phyloP scores from a whole-genome alignment of 2,113 vertebrate genomes.

The Notarius quadriscutis region DNA sequence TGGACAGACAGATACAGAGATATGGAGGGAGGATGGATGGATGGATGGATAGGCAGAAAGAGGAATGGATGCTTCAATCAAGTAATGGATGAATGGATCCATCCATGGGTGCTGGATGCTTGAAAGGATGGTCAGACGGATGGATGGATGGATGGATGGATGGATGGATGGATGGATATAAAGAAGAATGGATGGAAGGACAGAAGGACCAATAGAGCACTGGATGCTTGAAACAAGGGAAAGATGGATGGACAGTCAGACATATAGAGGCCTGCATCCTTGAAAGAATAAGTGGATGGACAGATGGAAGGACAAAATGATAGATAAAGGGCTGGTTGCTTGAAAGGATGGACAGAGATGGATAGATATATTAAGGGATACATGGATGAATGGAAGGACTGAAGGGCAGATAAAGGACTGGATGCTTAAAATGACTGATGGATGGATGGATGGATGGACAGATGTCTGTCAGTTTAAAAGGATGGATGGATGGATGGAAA shows the following conservation, averaged over 20 bases:
- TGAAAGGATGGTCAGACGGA: background rate
- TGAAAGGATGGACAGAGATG: background rate
- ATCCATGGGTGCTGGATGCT: background rate
- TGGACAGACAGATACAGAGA: background rate
- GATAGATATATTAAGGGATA: background rate
- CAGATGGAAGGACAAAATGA: background rate
- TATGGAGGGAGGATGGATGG: background rate
- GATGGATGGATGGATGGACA: background rate
- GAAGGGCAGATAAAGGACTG: background rate
- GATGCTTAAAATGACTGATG: background rate
- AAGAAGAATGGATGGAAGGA: background rate
- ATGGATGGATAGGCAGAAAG: background rate
- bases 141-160: background rate
- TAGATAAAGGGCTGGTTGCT: background rate
- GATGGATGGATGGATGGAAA: background rate
- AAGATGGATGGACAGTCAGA: background rate
- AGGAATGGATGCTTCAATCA: background rate
- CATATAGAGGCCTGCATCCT: no score
- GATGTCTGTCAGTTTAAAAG: background rate
- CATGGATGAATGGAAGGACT: background rate
- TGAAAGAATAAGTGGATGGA: background rate
- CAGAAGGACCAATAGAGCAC: background rate
- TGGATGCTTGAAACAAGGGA: background rate
- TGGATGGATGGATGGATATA: background rate
- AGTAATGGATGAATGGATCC: background rate